phyloP scores from a whole-genome alignment of 53 echinoderm and acorn worm species.

The Holothuria leucospilota region DNA sequence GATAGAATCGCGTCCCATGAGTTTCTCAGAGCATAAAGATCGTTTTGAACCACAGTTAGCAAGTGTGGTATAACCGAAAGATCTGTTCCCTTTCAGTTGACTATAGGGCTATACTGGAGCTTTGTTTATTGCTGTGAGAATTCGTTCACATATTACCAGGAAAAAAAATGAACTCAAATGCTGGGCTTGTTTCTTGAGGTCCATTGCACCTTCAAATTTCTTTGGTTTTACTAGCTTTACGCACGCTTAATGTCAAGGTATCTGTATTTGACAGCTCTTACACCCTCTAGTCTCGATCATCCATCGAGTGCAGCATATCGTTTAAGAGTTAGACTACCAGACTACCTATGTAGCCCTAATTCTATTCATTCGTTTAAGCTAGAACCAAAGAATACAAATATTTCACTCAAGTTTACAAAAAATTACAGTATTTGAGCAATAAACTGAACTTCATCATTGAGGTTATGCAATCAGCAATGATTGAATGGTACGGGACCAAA shows the following conservation, averaged over 20 bases:
- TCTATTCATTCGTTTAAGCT: no score
- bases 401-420: background rate
- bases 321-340: conserved; percentile 1
- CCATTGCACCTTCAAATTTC: no score
- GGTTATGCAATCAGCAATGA: conserved; percentile 22
- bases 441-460: conserved; percentile 15
- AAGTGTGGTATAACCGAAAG: no score
- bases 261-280: conserved; percentile 22
- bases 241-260: background rate
- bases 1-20: no score
- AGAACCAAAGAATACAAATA: no score
- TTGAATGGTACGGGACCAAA: conserved; percentile 10
- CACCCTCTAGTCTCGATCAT: background rate
- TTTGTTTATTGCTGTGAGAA: background rate
- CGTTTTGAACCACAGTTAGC: no score
- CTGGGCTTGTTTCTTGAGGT: no score
- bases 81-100: background rate
- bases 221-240: no score
- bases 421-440: background rate
- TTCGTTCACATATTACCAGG: background rate
- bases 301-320: conserved; percentile 12
- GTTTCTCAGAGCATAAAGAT: no score
- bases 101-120: background rate
- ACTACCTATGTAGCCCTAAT: no score
- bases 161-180: background rate